A percentile compares a stretch with the other conserved stretches of the same genome.
Conservation (phyloP, 2,888 invertebrate species). For the Pyralis farinalis region DNA sequence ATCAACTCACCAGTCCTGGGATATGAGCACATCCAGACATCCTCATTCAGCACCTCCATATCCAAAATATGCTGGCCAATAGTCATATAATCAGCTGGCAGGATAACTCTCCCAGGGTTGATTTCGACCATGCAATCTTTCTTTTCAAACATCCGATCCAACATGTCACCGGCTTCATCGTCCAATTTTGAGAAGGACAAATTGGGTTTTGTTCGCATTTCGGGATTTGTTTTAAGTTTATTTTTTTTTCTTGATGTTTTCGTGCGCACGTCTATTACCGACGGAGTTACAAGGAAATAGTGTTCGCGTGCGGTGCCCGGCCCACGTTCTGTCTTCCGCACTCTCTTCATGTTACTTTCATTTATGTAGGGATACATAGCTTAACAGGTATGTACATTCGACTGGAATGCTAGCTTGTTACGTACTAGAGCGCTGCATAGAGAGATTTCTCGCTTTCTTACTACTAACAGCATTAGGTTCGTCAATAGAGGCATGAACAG, state of each 20-base stretch:
- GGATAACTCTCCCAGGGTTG: constrained; percentile 85
- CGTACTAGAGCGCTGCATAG: too few relatives aligned
- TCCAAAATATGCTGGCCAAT: constrained; percentile 86
- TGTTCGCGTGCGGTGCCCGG: constrained; percentile 46
- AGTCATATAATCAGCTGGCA: constrained; percentile 85
- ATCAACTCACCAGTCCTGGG: constrained; percentile 89
- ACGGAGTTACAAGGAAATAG: constrained; percentile 37
- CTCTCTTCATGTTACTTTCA: constrained; percentile 36
- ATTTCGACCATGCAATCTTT: constrained; percentile 87
- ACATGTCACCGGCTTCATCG: constrained; percentile 76
- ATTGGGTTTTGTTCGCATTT: constrained; percentile 59
- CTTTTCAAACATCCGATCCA: constrained; percentile 85
- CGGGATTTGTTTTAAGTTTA: constrained; percentile 16
- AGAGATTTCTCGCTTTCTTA: too few relatives aligned
- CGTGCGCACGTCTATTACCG: constrained; percentile 14
- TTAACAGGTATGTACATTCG: constrained; percentile 16
- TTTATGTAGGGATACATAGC: constrained; percentile 20
- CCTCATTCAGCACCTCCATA: constrained; percentile 86
- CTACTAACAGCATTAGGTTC: too few relatives aligned
- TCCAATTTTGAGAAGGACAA: constrained; percentile 82
- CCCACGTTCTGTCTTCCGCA: constrained; percentile 35
- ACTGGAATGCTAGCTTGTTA: too few relatives aligned
- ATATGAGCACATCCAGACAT: constrained; percentile 93
- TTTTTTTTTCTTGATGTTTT: constrained; percentile 13
- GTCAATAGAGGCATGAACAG: too few relatives aligned